A percentile compares a stretch with the other conserved stretches of the same genome.
Conservation (phyloP, 2,113 vertebrate species). For the Dromiciops gliroides region DNA sequence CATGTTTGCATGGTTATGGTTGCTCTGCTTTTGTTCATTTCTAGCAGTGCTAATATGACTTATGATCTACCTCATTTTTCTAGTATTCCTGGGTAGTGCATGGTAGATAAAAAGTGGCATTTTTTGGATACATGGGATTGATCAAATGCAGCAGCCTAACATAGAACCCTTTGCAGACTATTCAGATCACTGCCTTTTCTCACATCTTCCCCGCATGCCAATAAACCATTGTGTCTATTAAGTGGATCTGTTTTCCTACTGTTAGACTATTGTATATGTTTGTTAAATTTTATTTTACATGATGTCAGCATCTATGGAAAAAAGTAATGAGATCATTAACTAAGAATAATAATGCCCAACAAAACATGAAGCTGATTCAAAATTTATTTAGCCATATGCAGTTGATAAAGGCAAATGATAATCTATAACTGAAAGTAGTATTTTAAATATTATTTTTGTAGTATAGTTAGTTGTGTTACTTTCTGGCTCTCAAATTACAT, state of each 20-base stretch:
- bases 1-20: conserved; percentile 84
- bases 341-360: conserved; percentile 39
- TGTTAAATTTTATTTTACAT: conserved; percentile 21
- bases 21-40: conserved; percentile 79
- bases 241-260: conserved; percentile 33
- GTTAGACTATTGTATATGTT: conserved; percentile 31
- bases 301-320: conserved; percentile 29
- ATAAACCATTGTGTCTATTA: conserved; percentile 60
- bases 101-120: conserved; percentile 63
- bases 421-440: not conserved
- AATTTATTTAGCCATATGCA: not conserved
- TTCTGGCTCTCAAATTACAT: not conserved
- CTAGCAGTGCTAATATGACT: conserved; percentile 76
- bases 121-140: conserved; percentile 66
- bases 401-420: not conserved
- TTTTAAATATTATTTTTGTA: not conserved
- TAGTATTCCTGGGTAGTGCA: conserved; percentile 76
- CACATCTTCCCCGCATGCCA: conserved; percentile 49
- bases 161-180: conserved; percentile 56
- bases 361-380: conserved; percentile 17
- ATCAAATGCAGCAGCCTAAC: conserved; percentile 49
- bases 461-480: not conserved
- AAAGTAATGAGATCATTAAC: not conserved
- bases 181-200: conserved; percentile 60
- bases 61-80: conserved; percentile 76